phyloP scores from a whole-genome alignment of 2,113 vertebrate species.

The Lophotis ruficrista region DNA sequence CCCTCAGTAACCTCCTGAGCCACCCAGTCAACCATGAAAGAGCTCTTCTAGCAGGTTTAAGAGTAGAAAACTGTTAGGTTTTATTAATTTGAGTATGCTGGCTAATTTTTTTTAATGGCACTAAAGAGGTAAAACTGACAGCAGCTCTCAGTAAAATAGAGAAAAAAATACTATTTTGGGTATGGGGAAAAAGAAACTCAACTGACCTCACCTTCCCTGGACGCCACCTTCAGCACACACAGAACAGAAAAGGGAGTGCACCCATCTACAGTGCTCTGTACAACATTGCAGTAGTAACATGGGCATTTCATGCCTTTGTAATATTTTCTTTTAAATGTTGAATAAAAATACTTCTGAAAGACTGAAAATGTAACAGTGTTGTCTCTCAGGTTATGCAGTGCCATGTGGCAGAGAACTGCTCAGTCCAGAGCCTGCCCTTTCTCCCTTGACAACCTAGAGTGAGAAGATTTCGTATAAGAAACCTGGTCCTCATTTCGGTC shows the following conservation, averaged over 20 bases:
- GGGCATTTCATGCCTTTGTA: not conserved
- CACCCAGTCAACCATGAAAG: conserved; percentile 38
- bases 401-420: not conserved
- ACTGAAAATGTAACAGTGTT: not conserved
- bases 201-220: not conserved
- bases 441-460: not conserved
- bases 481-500: not conserved
- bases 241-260: not conserved
- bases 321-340: not conserved
- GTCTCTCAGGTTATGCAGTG: not conserved
- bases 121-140: not conserved
- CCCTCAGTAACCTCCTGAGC: conserved; percentile 17
- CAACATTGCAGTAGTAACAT: not conserved
- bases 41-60: conserved; percentile 21
- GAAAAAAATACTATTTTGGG: not conserved
- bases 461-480: not conserved
- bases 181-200: not conserved
- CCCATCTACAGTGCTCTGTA: not conserved
- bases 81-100: conserved; percentile 11
- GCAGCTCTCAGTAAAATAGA: not conserved
- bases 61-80: conserved; percentile 3
- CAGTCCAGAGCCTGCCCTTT: not conserved
- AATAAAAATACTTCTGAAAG: not conserved
- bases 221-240: not conserved
- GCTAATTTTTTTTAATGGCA: not conserved